Conservation (phyloP, 2,888 invertebrate species). For the Maniola hyperantus region DNA sequence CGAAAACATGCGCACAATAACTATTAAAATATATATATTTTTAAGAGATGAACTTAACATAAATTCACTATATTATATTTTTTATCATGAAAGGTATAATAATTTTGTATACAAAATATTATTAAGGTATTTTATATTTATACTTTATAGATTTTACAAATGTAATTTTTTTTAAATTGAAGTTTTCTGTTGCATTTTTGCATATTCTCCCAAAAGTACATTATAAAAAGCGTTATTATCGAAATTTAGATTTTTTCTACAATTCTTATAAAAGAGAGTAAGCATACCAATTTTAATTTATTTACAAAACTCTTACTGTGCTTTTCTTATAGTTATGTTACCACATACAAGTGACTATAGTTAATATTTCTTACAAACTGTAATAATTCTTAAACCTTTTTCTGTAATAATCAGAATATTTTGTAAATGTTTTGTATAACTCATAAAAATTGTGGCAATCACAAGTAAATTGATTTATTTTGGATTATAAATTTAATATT, state of each 20-base stretch:
- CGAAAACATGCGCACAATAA: neutral
- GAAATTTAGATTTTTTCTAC: conserved; percentile 72
- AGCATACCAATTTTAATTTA: conserved; percentile 80
- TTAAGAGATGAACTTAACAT: neutral
- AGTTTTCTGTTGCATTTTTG: conserved; percentile 20
- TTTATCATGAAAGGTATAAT: neutral
- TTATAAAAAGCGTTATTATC: conserved; percentile 47
- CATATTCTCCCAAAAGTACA: conserved; percentile 44
- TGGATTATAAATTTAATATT: neutral
- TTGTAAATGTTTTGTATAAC: neutral
- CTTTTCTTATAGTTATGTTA: conserved; percentile 39
- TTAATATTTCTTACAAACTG: conserved; percentile 15
- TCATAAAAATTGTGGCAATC: conserved; percentile 2
- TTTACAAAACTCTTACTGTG: conserved; percentile 76
- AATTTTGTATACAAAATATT: neutral
- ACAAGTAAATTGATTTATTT: conserved; percentile 7
- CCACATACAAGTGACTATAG: conserved; percentile 38
- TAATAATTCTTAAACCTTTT: neutral
- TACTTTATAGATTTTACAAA: neutral
- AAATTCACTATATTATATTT: neutral
- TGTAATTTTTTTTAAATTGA: neutral
- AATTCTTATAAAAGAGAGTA: conserved; percentile 63
- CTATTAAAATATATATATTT: neutral
- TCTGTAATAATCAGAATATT: neutral
- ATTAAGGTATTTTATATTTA: neutral